Conservation (phyloP, 2,888 invertebrate species). For the Mesorhabditis belari region DNA sequence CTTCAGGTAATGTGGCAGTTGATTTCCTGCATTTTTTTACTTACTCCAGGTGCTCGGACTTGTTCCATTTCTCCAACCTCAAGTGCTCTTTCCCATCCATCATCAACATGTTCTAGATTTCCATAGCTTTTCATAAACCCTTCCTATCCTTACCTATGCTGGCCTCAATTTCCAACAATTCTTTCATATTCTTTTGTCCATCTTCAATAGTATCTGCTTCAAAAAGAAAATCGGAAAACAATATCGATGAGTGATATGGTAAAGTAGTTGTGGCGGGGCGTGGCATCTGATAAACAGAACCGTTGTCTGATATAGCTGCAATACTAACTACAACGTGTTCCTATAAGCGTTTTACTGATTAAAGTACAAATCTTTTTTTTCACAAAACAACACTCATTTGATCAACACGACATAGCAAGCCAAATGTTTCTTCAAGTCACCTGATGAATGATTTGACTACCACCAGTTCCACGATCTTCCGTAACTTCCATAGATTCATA, state of each 20-base stretch:
- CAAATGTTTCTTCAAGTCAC: too few species aligned
- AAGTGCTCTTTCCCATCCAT: constrained; percentile 31
- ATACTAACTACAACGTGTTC: not conserved
- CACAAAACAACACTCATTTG: too few species aligned
- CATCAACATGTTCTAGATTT: constrained; percentile 30
- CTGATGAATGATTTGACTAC: too few species aligned
- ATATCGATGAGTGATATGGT: constrained; percentile 19
- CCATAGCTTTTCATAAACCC: not conserved
- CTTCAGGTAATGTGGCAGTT: too few species aligned
- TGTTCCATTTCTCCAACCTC: constrained; percentile 29
- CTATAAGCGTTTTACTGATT: too few species aligned
- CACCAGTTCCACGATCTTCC: too few species aligned
- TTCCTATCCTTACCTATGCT: constrained; percentile 17
- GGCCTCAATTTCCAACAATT: constrained; percentile 26
- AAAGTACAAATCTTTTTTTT: too few species aligned
- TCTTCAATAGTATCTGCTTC: constrained; percentile 36
- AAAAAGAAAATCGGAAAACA: constrained; percentile 33
- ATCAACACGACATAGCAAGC: too few species aligned
- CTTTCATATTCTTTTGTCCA: constrained; percentile 35
- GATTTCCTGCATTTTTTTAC: too few species aligned
- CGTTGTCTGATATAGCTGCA: not conserved
- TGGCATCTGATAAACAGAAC: not conserved
- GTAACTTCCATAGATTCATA: too few species aligned
- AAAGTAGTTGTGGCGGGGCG: not conserved
- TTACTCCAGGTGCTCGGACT: constrained; percentile 14